Evolutionary conservation across 2,113 vertebrate genomes (phyloP).

Genomic region (Bucco capensis): DNA sequence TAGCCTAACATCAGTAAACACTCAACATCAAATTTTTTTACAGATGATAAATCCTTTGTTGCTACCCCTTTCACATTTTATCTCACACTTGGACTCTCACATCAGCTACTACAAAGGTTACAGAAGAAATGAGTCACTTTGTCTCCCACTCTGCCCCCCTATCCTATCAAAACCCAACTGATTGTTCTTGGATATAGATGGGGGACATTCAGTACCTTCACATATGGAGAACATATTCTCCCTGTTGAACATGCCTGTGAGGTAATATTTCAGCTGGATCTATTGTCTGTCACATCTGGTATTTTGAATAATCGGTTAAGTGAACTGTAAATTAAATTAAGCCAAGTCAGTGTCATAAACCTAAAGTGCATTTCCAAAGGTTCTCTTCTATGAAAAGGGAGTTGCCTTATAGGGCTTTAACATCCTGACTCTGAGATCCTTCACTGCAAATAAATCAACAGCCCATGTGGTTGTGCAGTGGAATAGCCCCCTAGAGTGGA

Average conservation of each 20-base stretch:
- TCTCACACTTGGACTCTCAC: not conserved
- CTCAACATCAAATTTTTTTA: not conserved
- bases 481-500: not conserved
- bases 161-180: not conserved
- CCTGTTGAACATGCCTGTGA: not conserved
- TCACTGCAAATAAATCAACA: constrained; percentile 37
- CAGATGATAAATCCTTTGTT: not conserved
- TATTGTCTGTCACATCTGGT: constrained; percentile 20
- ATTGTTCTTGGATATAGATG: not conserved
- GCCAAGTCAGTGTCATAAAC: constrained; percentile 39
- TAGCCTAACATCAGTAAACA: not conserved
- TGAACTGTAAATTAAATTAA: constrained; percentile 62
- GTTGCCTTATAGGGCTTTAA: not conserved
- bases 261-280: constrained; percentile 14
- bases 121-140: not conserved
- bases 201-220: not conserved
- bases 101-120: not conserved
- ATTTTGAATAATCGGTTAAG: constrained; percentile 59
- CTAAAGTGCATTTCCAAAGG: constrained; percentile 51
- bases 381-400: not conserved
- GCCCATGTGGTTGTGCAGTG: not conserved
- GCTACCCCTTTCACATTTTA: not conserved
- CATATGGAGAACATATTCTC: not conserved
- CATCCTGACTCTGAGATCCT: not conserved
- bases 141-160: not conserved